Evolutionary conservation across 2,113 vertebrate species (phyloP).

Genomic region (Pedetes capensis): DNA sequence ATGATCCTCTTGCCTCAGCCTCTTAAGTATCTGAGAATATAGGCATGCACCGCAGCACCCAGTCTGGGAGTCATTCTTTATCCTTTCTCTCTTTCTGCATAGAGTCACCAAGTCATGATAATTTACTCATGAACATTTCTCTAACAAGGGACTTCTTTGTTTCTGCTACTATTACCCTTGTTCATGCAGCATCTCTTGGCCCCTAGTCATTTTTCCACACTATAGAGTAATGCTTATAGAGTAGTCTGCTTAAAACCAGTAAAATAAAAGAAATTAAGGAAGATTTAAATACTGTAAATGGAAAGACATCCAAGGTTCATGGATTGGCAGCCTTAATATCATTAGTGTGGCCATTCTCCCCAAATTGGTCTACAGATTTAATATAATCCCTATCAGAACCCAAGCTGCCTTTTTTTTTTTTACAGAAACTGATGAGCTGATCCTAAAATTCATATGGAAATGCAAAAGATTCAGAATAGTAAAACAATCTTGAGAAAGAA

Average conservation of each 20-base stretch:
- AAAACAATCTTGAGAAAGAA: too few species aligned
- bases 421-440: too few species aligned
- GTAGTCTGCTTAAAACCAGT: background rate
- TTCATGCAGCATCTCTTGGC: background rate
- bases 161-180: background rate
- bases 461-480: too few species aligned
- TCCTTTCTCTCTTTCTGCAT: background rate
- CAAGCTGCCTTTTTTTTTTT: too few species aligned
- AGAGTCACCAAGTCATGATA: background rate
- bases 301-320: background rate
- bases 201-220: background rate
- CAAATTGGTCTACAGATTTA: too few species aligned
- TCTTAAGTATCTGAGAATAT: too few species aligned
- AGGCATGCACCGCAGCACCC: too few species aligned
- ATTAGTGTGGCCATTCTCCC: background rate
- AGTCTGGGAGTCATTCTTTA: background rate
- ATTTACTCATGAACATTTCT: background rate
- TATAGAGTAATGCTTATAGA: background rate
- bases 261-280: background rate
- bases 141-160: background rate
- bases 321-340: background rate
- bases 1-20: too few species aligned
- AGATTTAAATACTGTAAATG: background rate
- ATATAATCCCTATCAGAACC: too few species aligned
- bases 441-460: too few species aligned